Conservation (phyloP, 2,888 invertebrate genomes). For the Pseudanteris insignis region DNA sequence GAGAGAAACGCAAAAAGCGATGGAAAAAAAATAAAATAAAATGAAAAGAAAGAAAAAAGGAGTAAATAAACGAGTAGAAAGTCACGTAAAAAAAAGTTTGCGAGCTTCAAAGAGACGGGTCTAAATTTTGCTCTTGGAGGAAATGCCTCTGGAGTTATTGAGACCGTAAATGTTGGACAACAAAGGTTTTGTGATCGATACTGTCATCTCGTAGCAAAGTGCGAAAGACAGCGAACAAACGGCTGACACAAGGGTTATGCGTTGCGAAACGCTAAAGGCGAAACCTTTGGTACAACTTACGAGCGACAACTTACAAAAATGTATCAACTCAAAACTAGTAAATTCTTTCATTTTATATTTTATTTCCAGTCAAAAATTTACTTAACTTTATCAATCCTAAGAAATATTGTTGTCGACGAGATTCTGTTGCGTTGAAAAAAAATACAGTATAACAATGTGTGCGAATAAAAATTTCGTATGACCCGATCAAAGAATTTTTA, state of each 20-base stretch:
- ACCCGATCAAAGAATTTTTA: too few relatives aligned
- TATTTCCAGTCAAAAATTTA: too few relatives aligned
- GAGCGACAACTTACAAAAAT: too few relatives aligned
- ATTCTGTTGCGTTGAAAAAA: too few relatives aligned
- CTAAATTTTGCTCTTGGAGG: slow-evolving; percentile 20
- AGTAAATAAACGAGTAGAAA: slow-evolving; percentile 3
- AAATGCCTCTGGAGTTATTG: slow-evolving; percentile 27
- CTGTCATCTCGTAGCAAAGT: slow-evolving; percentile 7
- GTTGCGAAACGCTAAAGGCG: too few relatives aligned
- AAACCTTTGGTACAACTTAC: too few relatives aligned
- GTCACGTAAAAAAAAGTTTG: slow-evolving; percentile 26
- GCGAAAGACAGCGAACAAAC: not conserved
- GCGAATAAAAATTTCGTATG: too few relatives aligned
- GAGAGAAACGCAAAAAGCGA: slow-evolving; percentile 47
- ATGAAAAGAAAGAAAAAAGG: slow-evolving; percentile 3
- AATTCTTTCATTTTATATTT: too few relatives aligned
- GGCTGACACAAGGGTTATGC: not conserved
- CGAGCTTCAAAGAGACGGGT: slow-evolving; percentile 16
- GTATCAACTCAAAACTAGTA: slow-evolving; percentile 7
- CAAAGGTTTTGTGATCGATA: slow-evolving; percentile 27
- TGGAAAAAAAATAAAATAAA: too few relatives aligned
- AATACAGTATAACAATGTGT: too few relatives aligned
- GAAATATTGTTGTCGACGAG: too few relatives aligned
- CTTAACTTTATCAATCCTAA: too few relatives aligned
- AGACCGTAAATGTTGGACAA: slow-evolving; percentile 22